Evolutionary conservation across 2,888 invertebrate genomes (phyloP).

Genomic region (Cheilosia impressa): DNA sequence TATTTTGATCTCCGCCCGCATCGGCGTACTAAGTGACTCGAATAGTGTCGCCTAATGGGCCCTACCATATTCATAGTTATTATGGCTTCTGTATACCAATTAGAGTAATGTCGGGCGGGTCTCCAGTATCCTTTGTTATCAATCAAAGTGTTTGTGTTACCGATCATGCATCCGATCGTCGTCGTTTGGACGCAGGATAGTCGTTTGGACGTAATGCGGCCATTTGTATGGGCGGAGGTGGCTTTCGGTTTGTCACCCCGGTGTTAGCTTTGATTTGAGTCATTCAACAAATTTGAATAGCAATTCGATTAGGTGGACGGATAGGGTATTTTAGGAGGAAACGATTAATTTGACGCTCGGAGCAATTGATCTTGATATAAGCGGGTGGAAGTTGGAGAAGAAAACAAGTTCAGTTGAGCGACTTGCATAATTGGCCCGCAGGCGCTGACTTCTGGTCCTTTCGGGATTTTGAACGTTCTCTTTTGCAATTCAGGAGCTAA

Average conservation of each 20-base stretch:
- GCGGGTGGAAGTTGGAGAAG: not conserved
- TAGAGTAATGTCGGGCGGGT: constrained; percentile 60
- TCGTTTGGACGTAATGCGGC: constrained; percentile 56
- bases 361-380: constrained; percentile 43
- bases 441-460: too few species aligned
- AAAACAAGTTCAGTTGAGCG: too few species aligned
- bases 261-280: constrained; percentile 51
- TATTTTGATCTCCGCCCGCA: constrained; percentile 51
- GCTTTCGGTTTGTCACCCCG: constrained; percentile 56
- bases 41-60: constrained; percentile 69
- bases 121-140: constrained; percentile 61
- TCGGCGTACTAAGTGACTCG: constrained; percentile 38
- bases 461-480: too few species aligned
- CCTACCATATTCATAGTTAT: constrained; percentile 5
- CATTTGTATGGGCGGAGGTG: constrained; percentile 61
- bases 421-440: too few species aligned
- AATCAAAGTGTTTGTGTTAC: constrained; percentile 64
- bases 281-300: constrained; percentile 36
- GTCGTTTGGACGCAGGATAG: constrained; percentile 45
- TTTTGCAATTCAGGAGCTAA: too few species aligned
- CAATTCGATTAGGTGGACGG: constrained; percentile 23
- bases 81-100: constrained; percentile 68
- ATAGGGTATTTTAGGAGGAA: constrained; percentile 33
- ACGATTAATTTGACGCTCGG: constrained; percentile 35
- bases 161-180: constrained; percentile 55